phyloP scores from a whole-genome alignment of 2,888 invertebrate genomes.

The Drosophila macrothrix region DNA sequence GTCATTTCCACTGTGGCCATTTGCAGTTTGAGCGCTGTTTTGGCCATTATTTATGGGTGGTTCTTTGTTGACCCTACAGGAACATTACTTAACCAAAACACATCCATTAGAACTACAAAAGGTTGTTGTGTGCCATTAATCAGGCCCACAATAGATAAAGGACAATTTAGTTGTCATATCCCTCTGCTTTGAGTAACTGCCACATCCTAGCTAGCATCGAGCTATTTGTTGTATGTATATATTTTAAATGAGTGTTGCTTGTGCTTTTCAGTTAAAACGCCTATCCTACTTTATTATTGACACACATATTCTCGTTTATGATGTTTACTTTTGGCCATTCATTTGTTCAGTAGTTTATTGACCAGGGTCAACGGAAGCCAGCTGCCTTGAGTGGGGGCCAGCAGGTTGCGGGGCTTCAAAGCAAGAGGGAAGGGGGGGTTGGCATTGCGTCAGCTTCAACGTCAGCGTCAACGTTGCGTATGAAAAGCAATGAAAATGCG shows the following conservation, averaged over 20 bases:
- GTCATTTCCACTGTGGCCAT: conserved; percentile 19
- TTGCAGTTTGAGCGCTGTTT: conserved; percentile 36
- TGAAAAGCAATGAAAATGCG: conserved; percentile 50
- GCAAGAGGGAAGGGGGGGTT: background rate
- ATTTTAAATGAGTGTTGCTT: conserved; percentile 37
- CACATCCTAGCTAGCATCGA: conserved; percentile 29
- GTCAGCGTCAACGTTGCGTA: conserved; percentile 67
- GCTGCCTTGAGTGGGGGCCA: conserved; percentile 34
- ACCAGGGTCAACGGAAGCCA: conserved; percentile 74
- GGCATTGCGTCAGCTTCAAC: conserved; percentile 38
- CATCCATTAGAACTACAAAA: conserved; percentile 30
- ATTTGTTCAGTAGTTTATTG: conserved; percentile 61
- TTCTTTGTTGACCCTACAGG: conserved; percentile 19
- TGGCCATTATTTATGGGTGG: conserved; percentile 27
- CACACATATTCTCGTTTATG: conserved; percentile 54
- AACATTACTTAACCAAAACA: conserved; percentile 8
- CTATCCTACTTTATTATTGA: conserved; percentile 44
- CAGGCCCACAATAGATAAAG: conserved; percentile 42
- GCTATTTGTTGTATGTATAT: background rate
- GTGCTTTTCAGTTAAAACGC: conserved; percentile 16
- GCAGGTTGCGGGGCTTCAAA: conserved; percentile 5
- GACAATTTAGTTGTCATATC: conserved; percentile 9
- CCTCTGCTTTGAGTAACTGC: conserved; percentile 8
- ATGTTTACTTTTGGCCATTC: conserved; percentile 49
- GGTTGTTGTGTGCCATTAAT: conserved; percentile 56